These are phyloP conservation scores for Molanna angustata DNA, from an alignment of 2,888 invertebrate species.

Conservation along the genomic window DNA sequence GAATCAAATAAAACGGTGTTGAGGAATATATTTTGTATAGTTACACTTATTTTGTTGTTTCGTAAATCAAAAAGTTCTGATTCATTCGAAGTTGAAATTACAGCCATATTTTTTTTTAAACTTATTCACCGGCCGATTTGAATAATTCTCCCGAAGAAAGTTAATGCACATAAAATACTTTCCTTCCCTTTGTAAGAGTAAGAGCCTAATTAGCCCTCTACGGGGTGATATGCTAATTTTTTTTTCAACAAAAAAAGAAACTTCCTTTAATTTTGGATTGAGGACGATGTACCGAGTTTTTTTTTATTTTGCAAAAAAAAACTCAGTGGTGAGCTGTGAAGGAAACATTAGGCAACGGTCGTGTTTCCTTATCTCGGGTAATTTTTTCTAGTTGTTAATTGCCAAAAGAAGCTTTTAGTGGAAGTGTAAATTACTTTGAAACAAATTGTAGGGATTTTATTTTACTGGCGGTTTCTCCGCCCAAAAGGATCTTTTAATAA, in stretches of 20 bases:
- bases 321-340: constrained; percentile 16
- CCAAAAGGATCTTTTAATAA: too few relatives aligned
- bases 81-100: constrained; percentile 11
- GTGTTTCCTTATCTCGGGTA: constrained; percentile 29
- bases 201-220: constrained; percentile 31
- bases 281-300: constrained; percentile 18
- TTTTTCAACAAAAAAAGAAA: constrained; percentile 30
- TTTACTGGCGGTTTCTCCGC: too few relatives aligned
- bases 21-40: too few relatives aligned
- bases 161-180: constrained; percentile 33
- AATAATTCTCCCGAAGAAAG: constrained; percentile 31
- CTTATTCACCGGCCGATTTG: constrained; percentile 26
- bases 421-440: constrained; percentile 27
- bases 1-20: too few relatives aligned
- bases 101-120: constrained; percentile 12
- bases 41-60: too few relatives aligned
- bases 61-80: background rate
- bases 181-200: constrained; percentile 28
- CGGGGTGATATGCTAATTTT: constrained; percentile 32
- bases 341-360: constrained; percentile 19
- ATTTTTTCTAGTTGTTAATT: constrained; percentile 32
- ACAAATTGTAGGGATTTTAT: constrained; percentile 9
- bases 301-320: constrained; percentile 21
- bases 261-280: constrained; percentile 31
- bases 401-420: constrained; percentile 28